Evolutionary conservation across 2,888 invertebrate genomes (phyloP), one percentile per base, ranked within the genome.

Genomic region (Perithous albicinctus): DNA sequence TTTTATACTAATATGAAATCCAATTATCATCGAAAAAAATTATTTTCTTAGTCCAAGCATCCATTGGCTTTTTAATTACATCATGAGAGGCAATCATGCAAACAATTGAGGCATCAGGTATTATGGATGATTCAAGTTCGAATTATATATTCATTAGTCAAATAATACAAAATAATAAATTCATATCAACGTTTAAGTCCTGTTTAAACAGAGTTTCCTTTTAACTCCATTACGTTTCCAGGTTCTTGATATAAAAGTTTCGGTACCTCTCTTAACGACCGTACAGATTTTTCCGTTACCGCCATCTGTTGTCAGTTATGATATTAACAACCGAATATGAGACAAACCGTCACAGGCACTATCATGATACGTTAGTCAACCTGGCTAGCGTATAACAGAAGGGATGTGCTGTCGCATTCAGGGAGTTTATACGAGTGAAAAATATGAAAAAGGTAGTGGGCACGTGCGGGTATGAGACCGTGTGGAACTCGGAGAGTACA

Each of bases 381-480:
- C 38, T 4, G 35, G n/a, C 1, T 38, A 18, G 5, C 61, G 1
- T 10, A 8, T n/a, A 63, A 63, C 63, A 20, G 20, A 72, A 59
- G 43, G 23, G 59, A 43, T 46, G 78, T 82, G 80, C 82, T 84
- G 78, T 79, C 80, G 66, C 32, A 46, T 35, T 76, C 15, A 69
- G 83, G 32, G 73, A 84, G 73, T 74, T 81, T 79, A 48, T 69
- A 72, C 69, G 72, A 38, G 63, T 23, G 56, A 59, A 80, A 78
- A 72, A 76, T 77, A 64, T 74, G 66, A 54, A 64, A 72, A 73
- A 67, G 48, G 6, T 20, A 29, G 46, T 72, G 10, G 64, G 18
- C 26, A 48, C 23, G 54, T 12, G n/a, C n/a, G 64, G 35, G 43
- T 69, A 63, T 80, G 48, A 59, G 38, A 77, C 18, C 26, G 61